phyloP scores from a whole-genome alignment of 2,888 invertebrate genomes.

The Punctoribates punctum region DNA sequence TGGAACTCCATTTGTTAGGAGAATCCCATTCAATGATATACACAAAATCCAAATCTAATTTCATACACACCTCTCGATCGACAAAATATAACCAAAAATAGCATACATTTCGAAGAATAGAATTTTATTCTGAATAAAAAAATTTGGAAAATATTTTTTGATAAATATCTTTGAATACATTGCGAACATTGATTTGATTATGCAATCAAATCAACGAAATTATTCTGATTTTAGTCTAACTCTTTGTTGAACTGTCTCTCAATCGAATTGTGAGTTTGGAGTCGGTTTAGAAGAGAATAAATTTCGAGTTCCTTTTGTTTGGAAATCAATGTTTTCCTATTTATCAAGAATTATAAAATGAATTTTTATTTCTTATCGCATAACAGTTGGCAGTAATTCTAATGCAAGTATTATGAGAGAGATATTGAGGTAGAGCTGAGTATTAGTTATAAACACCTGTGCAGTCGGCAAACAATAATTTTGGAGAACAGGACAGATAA shows the following conservation, averaged over 20 bases:
- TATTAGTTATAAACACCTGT: slow-evolving; percentile 33
- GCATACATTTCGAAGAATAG: neutral
- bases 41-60: slow-evolving; percentile 33
- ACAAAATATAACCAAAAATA: neutral
- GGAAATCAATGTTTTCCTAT: slow-evolving; percentile 29
- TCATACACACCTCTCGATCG: slow-evolving; percentile 20
- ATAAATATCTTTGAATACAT: slow-evolving; percentile 12
- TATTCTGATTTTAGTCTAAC: neutral
- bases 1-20: neutral
- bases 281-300: neutral
- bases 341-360: slow-evolving; percentile 26
- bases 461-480: slow-evolving; percentile 30
- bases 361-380: slow-evolving; percentile 19
- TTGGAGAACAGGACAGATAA: slow-evolving; percentile 18
- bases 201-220: slow-evolving; percentile 30
- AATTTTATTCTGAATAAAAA: neutral
- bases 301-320: neutral
- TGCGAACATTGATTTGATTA: neutral
- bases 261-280: neutral
- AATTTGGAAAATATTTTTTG: neutral
- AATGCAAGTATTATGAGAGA: slow-evolving; percentile 13
- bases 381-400: slow-evolving; percentile 33
- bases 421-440: slow-evolving; percentile 1
- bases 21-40: slow-evolving; percentile 4
- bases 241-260: neutral